Base-by-base conservation (phyloP, 2,797 vertebrate genomes). In the Decapterus maruadsi region DNA sequence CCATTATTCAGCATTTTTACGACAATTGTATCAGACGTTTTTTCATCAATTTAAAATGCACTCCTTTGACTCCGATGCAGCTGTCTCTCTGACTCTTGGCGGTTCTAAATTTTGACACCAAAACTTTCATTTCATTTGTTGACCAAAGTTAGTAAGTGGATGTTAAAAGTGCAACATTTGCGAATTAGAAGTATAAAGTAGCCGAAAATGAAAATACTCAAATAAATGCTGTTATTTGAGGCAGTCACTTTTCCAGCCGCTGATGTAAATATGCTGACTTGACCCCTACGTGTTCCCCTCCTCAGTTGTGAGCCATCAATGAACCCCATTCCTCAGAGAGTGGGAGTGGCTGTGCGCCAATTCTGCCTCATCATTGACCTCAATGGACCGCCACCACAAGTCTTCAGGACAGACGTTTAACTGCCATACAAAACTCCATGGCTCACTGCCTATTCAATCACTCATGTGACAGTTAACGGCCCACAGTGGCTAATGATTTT, bases 391-490 rank as follows among this genome's bases (percentile, higher is more conserved):
- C 82, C 87, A 73, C 82, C 48, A 9, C 72, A 43, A 77, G 74
- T 89, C 88, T 83, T 78, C 75, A 80, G 89, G 91, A 92, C 88
- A 80, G 90, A 93, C 84, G 82, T 93, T 93, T 93, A 92, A 93
- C 90, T 91, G 93, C 90, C 92, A 88, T 73, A 90, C 93, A 92
- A 93, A 94, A 90, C 82, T 85, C 88, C 89, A 92, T 43, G 93
- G 89, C 92, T 93, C 91, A 72, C 90, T 94, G 94, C 91, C 90
- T 90, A 91, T 90, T 95, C 94, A 94, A 93, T 95, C 94, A 94
- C 92, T 95, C 92, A 92, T 94, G 90, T 95, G 94, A 95, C 93
- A 94, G 94, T 95, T 94, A 96, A 93, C 93, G 80, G 94, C 91
- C 94, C 87, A 66, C 85, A 68, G 90, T 91, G 93, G 90, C 90